phyloP scores from a whole-genome alignment of 2,888 invertebrate genomes.

The Polymixis flavicincta region DNA sequence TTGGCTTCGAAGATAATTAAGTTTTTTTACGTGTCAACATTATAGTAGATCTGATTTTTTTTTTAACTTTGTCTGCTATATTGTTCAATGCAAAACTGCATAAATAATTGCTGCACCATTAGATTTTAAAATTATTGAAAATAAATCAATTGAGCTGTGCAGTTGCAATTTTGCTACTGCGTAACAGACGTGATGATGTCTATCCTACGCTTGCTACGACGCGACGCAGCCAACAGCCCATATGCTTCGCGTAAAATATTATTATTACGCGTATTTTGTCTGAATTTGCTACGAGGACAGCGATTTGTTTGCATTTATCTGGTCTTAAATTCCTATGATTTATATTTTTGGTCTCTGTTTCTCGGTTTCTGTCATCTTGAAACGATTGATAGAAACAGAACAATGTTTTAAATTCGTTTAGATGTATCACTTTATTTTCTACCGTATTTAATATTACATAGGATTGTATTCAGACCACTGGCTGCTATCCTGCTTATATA shows the following conservation, averaged over 20 bases:
- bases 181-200: not conserved
- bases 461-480: not conserved
- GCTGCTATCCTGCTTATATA: constrained; percentile 16
- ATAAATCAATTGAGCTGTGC: not conserved
- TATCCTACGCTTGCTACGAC: constrained; percentile 3
- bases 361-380: not conserved
- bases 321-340: not conserved
- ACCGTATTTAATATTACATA: not conserved
- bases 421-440: not conserved
- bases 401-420: not conserved
- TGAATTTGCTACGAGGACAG: not conserved
- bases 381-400: not conserved
- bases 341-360: not conserved
- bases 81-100: not conserved
- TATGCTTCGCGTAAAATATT: not conserved
- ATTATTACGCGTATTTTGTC: too few relatives aligned
- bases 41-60: too few relatives aligned
- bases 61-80: not conserved
- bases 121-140: too few relatives aligned
- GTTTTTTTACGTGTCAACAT: not conserved
- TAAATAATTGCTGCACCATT: not conserved
- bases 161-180: not conserved
- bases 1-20: not conserved
- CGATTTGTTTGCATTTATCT: not conserved
- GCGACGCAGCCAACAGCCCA: constrained; percentile 4